Conservation (phyloP, 2,797 vertebrate genomes). For the Anguilla marmorata region DNA sequence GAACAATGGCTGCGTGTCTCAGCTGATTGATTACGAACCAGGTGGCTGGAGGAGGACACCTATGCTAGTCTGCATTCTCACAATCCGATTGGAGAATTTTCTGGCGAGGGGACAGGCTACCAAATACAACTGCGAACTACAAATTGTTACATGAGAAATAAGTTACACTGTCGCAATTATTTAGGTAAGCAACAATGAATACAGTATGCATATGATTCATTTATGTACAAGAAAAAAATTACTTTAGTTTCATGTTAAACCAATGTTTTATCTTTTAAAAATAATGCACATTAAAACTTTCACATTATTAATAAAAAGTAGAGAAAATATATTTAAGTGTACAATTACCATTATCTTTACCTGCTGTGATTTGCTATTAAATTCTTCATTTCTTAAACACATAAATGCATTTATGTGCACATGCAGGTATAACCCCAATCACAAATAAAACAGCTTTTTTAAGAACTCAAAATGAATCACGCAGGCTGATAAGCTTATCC, state of each 20-base stretch:
- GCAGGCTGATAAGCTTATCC: conserved; percentile 27
- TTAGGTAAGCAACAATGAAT: not conserved
- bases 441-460: not conserved
- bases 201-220: not conserved
- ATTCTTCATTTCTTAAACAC: not conserved
- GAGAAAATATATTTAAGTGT: not conserved
- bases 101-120: not conserved
- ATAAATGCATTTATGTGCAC: not conserved
- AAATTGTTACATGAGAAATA: not conserved
- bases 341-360: too few species aligned
- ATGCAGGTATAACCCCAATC: not conserved
- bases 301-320: not conserved
- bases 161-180: not conserved
- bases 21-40: not conserved
- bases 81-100: not conserved
- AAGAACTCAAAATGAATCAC: not conserved
- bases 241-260: not conserved
- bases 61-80: not conserved
- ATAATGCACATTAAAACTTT: not conserved
- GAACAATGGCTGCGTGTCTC: not conserved
- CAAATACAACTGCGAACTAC: not conserved
- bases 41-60: not conserved
- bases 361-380: not conserved
- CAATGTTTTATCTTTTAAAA: not conserved
- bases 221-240: not conserved